A percentile compares a stretch with the other conserved stretches of the same genome.
Evolutionary conservation across 2,888 invertebrate genomes (phyloP).

Genomic region (Atrina japonica): DNA sequence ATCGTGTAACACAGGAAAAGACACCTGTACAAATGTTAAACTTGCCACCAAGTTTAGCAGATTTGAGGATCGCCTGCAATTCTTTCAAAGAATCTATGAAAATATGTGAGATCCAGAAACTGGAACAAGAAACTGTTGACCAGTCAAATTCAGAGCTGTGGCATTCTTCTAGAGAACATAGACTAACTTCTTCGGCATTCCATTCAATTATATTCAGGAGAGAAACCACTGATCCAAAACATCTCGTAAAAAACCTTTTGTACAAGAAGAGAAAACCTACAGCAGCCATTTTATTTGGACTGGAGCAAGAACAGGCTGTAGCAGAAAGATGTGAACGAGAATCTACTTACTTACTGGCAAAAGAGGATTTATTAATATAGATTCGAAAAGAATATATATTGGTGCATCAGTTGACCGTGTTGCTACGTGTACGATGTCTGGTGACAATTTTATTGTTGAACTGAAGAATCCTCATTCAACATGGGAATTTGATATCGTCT

Average conservation of each 20-base stretch:
- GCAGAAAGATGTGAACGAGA: conserved; percentile 4
- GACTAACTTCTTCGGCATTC: conserved; percentile 13
- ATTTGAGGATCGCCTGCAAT: too few species aligned
- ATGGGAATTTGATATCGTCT: background rate
- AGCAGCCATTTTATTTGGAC: conserved; percentile 14
- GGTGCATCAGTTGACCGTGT: too few species aligned
- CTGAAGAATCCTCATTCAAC: conserved; percentile 28
- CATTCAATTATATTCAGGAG: conserved; percentile 4
- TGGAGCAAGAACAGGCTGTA: background rate
- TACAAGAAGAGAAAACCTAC: conserved; percentile 15
- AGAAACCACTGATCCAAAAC: background rate
- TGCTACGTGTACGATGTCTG: background rate
- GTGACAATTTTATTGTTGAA: background rate
- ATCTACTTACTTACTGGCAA: background rate
- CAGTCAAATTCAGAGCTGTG: conserved; percentile 1
- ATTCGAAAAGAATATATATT: conserved; percentile 6
- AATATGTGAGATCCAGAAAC: background rate
- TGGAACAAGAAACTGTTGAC: background rate
- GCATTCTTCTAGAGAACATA: conserved; percentile 8
- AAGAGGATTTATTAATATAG: conserved; percentile 18
- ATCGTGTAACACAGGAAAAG: too few species aligned
- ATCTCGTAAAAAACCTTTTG: conserved; percentile 1
- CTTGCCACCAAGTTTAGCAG: too few species aligned
- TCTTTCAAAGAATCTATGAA: too few species aligned
- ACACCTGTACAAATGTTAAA: too few species aligned